Percentiles rank a stretch among this genome's conserved stretches.
These are phyloP conservation scores for Pocillopora grandis DNA, from an alignment of 92 coral and sea anemone species.

Conservation along the genomic window DNA sequence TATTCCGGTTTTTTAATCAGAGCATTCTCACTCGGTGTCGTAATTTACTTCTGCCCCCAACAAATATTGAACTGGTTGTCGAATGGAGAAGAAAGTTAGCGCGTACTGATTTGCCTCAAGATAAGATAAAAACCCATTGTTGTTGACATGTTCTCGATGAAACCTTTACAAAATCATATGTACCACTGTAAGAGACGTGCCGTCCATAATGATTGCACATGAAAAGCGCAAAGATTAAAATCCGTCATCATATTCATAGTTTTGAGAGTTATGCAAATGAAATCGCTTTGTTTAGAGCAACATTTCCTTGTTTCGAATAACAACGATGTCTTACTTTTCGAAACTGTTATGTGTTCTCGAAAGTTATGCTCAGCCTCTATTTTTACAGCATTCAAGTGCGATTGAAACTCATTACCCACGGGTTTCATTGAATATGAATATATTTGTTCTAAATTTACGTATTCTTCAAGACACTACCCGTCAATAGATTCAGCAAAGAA, in stretches of 20 bases:
- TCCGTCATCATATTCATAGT: neutral
- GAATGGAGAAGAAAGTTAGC: neutral
- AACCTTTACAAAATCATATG: neutral
- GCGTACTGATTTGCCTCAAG: slow-evolving; percentile 5
- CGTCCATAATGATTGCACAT: no score
- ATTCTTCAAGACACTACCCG: slow-evolving; percentile 22
- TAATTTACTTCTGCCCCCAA: slow-evolving; percentile 31
- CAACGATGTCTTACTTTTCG: neutral
- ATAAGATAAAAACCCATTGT: neutral
- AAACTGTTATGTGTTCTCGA: slow-evolving; percentile 11
- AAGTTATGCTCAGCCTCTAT: slow-evolving; percentile 2
- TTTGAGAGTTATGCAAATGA: slow-evolving; percentile 41
- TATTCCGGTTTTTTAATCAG: slow-evolving; percentile 28
- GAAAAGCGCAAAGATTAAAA: slow-evolving; percentile 9
- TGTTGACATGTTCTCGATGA: slow-evolving; percentile 4
- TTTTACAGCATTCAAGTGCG: neutral
- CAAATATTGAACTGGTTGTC: slow-evolving; percentile 38
- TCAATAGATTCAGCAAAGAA: neutral
- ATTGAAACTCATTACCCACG: slow-evolving; percentile 14
- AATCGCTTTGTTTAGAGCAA: slow-evolving; percentile 20
- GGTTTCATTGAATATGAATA: slow-evolving; percentile 11
- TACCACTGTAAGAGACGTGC: neutral
- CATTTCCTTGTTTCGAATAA: slow-evolving; percentile 37
- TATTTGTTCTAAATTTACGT: slow-evolving; percentile 27
- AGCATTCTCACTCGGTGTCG: slow-evolving; percentile 31